Evolutionary conservation across 1,140 invertebrate genomes (phyloP).

Genomic region (Drosophila azteca): DNA sequence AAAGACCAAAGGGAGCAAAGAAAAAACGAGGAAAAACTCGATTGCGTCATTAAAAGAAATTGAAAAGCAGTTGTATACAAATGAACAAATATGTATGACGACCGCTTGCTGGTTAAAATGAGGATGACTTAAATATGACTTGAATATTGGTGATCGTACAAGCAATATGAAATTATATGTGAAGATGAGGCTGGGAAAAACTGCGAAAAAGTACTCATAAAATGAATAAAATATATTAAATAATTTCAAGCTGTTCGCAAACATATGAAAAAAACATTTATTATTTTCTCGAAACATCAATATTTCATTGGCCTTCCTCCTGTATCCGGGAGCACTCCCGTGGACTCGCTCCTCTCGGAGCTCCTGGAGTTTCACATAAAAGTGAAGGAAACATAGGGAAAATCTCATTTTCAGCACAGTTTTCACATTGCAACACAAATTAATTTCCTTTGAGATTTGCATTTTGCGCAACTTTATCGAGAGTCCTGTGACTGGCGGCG

Average conservation of each 20-base stretch:
- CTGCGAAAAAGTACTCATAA: no score
- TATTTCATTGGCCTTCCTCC: no score
- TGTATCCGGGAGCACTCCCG: no score
- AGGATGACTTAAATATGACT: no score
- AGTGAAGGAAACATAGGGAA: constrained; percentile 36
- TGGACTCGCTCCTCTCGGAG: background rate
- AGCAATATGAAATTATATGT: no score
- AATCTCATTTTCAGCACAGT: constrained; percentile 72
- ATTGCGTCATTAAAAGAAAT: background rate
- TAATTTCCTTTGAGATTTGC: constrained; percentile 78
- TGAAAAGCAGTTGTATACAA: background rate
- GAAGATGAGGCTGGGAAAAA: no score
- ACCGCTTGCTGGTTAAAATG: constrained; percentile 1
- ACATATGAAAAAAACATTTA: no score
- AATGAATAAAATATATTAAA: no score
- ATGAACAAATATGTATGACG: background rate
- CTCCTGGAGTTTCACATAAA: constrained; percentile 1
- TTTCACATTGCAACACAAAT: constrained; percentile 79
- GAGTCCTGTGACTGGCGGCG: constrained; percentile 51
- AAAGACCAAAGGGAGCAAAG: background rate
- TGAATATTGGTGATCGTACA: no score
- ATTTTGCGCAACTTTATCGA: constrained; percentile 75
- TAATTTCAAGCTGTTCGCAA: no score
- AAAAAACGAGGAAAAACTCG: background rate
- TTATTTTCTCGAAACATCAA: no score